Evolutionary conservation across 2,888 invertebrate genomes (phyloP), one percentile per base, ranked within the genome.

Genomic region (Gymnoscelis rufifasciata): DNA sequence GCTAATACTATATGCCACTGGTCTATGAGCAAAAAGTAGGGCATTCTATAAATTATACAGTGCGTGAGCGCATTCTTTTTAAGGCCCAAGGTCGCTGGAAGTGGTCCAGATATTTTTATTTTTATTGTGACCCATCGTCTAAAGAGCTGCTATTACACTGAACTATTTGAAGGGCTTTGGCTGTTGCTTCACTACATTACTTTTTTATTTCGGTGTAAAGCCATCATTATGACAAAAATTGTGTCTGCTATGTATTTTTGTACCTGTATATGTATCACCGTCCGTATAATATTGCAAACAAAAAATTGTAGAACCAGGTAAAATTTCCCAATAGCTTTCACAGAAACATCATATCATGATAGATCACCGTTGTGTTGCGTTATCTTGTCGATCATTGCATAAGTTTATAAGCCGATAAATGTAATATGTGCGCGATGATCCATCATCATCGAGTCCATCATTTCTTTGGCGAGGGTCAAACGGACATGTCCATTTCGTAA

Each of bases 21-120:
- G 10, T 7, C 71, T 68, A 64, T 63, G 62, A 67, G 42, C 14
- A 36, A 47, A 64, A 84, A 78, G 73, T 83, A 71, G 86, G 78
- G 56, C 86, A 66, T 67, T 71, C 76, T 80, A 74, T 78, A 80
- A 81, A 75, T 75, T 76, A 71, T 61, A 57, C 71, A 62, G 67
- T 64, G 74, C 73, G 74, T 72, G 35, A 15, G 70, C 69, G 64
- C 71, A 73, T 75, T 74, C 67, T 71, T 69, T 70, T 68, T 68
- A 70, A 64, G 68, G 77, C 71, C 70, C 87, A 88, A 87, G 87
- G 87, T 83, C 83, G 82, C 78, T 88, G 86, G 83, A 86, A 72
- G 53, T 62, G 78, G 70, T 84, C 84, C 86, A 87, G 73, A 74
- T 73, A 71, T 64, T 64, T 72, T 66, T 66, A 66, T 69, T 66